Evolutionary conservation across 2,888 invertebrate species (phyloP).

Genomic region (Mayetiola destructor): DNA sequence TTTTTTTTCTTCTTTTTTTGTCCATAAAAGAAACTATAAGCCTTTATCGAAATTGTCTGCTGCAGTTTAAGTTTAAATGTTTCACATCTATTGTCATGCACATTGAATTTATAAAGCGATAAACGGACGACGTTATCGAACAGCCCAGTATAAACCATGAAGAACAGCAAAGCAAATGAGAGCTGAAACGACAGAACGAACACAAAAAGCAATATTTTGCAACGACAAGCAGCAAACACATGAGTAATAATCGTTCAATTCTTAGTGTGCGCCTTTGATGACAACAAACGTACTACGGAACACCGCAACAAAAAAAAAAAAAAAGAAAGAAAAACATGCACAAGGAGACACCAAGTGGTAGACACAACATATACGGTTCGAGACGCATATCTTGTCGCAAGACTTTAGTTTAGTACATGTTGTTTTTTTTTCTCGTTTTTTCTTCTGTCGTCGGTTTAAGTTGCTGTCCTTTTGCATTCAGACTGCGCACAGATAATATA

Average conservation of each 20-base stretch:
- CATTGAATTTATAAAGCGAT: not conserved
- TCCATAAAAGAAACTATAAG: not conserved
- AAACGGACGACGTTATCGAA: not conserved
- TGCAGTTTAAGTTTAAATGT: not conserved
- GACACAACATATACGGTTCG: too few species aligned
- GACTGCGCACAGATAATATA: too few species aligned
- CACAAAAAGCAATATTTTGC: too few species aligned
- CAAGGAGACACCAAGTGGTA: too few species aligned
- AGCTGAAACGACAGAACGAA: too few species aligned
- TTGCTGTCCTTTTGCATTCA: too few species aligned
- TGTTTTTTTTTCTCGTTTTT: not conserved
- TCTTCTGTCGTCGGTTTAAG: not conserved
- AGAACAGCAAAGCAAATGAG: not conserved
- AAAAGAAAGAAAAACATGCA: not conserved
- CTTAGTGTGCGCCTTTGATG: not conserved
- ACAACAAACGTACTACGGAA: not conserved
- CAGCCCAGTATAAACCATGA: not conserved
- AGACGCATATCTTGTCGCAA: not conserved
- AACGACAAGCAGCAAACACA: too few species aligned
- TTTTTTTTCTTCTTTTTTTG: not conserved
- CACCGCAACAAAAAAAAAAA: not conserved
- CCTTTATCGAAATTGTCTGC: not conserved
- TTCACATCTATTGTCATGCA: not conserved
- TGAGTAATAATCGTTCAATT: conserved; percentile 1
- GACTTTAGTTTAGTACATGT: not conserved